Evolutionary conservation across 2,113 vertebrate species (phyloP).

Genomic region (Gobiocypris rarus): DNA sequence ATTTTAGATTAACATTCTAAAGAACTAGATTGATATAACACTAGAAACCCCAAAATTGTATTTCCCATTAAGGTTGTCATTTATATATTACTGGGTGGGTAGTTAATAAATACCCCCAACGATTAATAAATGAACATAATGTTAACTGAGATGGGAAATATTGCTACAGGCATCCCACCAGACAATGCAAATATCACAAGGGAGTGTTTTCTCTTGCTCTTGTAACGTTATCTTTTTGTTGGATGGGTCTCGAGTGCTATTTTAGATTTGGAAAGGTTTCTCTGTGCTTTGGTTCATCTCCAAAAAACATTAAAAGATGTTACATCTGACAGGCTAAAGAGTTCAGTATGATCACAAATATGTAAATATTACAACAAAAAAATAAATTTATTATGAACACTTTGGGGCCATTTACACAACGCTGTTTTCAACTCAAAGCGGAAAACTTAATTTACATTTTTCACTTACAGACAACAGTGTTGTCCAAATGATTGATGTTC

Average conservation of each 20-base stretch:
- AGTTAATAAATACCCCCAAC: background rate
- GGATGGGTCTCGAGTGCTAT: slow-evolving; percentile 24
- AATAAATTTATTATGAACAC: background rate
- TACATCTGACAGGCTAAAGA: background rate
- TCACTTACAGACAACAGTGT: too few relatives aligned
- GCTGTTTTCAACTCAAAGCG: too few relatives aligned
- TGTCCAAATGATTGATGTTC: too few relatives aligned
- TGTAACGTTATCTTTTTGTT: slow-evolving; percentile 13
- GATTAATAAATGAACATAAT: background rate
- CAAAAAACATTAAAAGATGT: background rate
- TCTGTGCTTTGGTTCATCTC: background rate
- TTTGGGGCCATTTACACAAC: too few relatives aligned
- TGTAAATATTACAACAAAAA: background rate
- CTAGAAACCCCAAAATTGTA: background rate
- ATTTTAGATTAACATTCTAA: background rate
- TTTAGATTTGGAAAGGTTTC: slow-evolving; percentile 17
- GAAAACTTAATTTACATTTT: too few relatives aligned
- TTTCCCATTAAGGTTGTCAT: background rate
- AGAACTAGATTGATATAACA: background rate
- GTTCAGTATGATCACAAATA: too few relatives aligned
- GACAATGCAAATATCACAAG: slow-evolving; percentile 36
- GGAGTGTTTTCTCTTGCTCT: slow-evolving; percentile 1
- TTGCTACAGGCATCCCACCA: slow-evolving; percentile 38
- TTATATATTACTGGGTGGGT: background rate
- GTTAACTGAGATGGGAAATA: slow-evolving; percentile 45